A percentile compares a stretch with the other conserved stretches of the same genome.
Evolutionary conservation across 2,888 invertebrate species (phyloP).

Genomic region (Eristalinus sepulchralis): DNA sequence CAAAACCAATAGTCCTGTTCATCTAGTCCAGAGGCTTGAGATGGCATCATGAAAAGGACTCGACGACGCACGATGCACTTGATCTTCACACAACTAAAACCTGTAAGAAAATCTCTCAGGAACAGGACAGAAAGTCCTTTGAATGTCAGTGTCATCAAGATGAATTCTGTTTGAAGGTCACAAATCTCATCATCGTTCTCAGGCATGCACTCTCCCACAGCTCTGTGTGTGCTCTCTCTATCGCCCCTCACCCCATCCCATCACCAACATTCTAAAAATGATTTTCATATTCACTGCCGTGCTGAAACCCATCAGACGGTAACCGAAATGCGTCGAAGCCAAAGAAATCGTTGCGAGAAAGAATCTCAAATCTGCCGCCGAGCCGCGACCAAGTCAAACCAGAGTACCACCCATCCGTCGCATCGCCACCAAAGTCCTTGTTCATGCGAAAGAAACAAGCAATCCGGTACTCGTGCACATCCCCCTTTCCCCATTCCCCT

Average conservation of each 20-base stretch:
- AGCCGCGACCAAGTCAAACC: background rate
- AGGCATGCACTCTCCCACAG: background rate
- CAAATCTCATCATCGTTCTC: too few relatives aligned
- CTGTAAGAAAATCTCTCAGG: too few relatives aligned
- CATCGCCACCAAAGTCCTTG: background rate
- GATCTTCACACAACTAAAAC: too few relatives aligned
- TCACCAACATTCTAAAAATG: background rate
- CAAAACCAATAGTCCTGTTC: too few relatives aligned
- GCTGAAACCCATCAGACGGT: constrained; percentile 59
- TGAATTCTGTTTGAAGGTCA: too few relatives aligned
- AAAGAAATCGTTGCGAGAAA: constrained; percentile 9
- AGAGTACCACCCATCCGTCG: background rate
- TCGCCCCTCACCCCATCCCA: background rate
- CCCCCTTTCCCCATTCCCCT: too few relatives aligned
- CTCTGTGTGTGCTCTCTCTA: background rate
- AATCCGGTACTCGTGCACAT: constrained; percentile 1
- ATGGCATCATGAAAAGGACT: too few relatives aligned
- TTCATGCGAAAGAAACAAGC: background rate
- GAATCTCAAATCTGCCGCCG: constrained; percentile 6
- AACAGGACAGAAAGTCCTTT: too few relatives aligned
- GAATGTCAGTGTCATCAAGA: too few relatives aligned
- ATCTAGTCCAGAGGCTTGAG: too few relatives aligned
- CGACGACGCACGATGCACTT: too few relatives aligned
- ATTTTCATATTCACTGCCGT: constrained; percentile 20
- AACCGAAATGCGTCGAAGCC: constrained; percentile 66